Conservation (phyloP, 2,113 vertebrate genomes). For the Macquaria ambigua region DNA sequence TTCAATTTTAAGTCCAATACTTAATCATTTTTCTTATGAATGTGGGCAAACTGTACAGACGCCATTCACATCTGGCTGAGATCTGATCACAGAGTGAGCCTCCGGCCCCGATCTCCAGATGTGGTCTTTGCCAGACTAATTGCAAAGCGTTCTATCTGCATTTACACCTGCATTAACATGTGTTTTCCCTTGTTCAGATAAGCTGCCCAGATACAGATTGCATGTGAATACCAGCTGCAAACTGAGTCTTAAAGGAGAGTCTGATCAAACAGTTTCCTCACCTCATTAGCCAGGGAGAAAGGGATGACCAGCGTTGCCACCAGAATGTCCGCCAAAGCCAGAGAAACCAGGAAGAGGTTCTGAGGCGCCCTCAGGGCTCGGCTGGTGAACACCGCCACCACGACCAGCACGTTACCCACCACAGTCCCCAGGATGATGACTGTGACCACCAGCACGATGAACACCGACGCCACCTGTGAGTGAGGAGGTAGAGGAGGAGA, state of each 20-base stretch:
- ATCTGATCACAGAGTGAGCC: background rate
- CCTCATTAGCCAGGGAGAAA: slow-evolving; percentile 93
- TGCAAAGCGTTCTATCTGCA: background rate
- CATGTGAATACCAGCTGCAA: background rate
- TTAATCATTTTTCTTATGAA: too few relatives aligned
- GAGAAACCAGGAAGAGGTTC: slow-evolving; percentile 94
- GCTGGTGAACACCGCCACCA: slow-evolving; percentile 90
- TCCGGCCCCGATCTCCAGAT: background rate
- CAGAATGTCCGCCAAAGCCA: slow-evolving; percentile 93
- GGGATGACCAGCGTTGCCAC: slow-evolving; percentile 94
- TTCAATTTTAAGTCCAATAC: background rate
- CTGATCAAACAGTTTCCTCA: slow-evolving; percentile 74
- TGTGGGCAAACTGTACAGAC: too few relatives aligned
- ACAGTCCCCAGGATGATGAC: slow-evolving; percentile 86
- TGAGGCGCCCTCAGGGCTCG: slow-evolving; percentile 91
- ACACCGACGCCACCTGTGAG: slow-evolving; percentile 82
- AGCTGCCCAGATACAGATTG: background rate
- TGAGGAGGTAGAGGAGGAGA: slow-evolving; percentile 79
- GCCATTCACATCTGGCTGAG: background rate
- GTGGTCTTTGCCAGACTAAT: too few relatives aligned
- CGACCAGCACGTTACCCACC: slow-evolving; percentile 88
- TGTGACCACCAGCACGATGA: slow-evolving; percentile 87
- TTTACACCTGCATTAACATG: background rate
- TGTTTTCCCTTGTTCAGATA: background rate
- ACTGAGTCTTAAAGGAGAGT: background rate